phyloP scores from a whole-genome alignment of 2,797 vertebrate genomes.

The Myotis pilosus region DNA sequence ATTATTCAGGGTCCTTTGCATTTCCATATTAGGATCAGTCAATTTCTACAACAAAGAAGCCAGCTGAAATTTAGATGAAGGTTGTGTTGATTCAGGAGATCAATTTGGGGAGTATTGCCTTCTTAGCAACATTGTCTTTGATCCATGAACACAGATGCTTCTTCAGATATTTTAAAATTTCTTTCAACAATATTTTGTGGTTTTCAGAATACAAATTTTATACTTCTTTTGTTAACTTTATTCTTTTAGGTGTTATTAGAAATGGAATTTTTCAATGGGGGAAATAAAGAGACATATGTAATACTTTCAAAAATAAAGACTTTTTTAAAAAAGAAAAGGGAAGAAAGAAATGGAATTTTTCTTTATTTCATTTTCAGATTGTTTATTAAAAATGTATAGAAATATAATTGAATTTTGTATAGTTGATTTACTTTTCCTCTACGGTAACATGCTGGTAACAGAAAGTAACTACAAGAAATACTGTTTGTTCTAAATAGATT shows the following conservation, averaged over 20 bases:
- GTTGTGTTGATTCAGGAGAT: background rate
- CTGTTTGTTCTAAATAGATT: constrained; percentile 35
- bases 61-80: background rate
- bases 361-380: constrained; percentile 41
- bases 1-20: background rate
- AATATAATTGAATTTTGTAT: constrained; percentile 18
- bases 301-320: too few species aligned
- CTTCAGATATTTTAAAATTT: background rate
- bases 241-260: background rate
- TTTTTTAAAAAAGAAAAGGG: too few species aligned
- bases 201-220: constrained; percentile 1
- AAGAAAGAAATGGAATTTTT: background rate
- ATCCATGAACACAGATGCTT: background rate
- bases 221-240: constrained; percentile 19
- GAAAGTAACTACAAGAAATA: background rate
- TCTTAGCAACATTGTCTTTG: background rate
- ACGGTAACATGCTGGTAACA: background rate
- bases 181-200: background rate
- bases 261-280: background rate
- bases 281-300: too few species aligned
- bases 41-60: background rate
- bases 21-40: background rate
- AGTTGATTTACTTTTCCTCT: constrained; percentile 30
- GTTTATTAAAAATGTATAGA: background rate
- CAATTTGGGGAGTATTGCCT: background rate